Percentiles rank a stretch among this genome's conserved stretches.
These are phyloP conservation scores for Perodicticus potto DNA, from an alignment of 2,797 vertebrate species.

Conservation along the genomic window DNA sequence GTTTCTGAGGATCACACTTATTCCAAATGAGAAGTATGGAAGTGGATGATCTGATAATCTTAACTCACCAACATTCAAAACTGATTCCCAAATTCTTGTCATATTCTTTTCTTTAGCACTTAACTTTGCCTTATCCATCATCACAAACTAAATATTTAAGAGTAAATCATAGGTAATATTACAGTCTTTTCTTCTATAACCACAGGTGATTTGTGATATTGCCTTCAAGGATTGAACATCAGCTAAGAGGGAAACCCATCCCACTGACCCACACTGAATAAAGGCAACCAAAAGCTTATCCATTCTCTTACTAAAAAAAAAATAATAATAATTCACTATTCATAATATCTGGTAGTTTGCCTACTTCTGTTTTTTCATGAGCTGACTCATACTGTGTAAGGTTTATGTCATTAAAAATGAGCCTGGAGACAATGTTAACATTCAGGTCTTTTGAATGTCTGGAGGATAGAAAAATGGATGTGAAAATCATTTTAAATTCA, in stretches of 20 bases:
- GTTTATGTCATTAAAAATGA: conserved; percentile 69
- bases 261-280: not conserved
- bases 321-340: not conserved
- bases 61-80: conserved; percentile 17
- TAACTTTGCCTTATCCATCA: not conserved
- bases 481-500: conserved; percentile 74
- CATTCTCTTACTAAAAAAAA: conserved; percentile 41
- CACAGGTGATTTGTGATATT: not conserved
- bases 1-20: not conserved
- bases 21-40: conserved; percentile 10
- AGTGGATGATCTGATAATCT: not conserved
- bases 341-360: not conserved
- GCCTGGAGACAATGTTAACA: conserved; percentile 64
- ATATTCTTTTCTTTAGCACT: not conserved
- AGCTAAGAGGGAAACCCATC: not conserved
- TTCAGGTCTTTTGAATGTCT: conserved; percentile 73
- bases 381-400: not conserved
- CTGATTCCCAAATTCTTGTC: not conserved
- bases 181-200: not conserved
- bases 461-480: conserved; percentile 61
- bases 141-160: conserved; percentile 32
- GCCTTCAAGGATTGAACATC: not conserved
- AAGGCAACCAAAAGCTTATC: not conserved
- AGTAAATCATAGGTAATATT: not conserved
- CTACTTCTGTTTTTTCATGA: not conserved